Evolutionary conservation across 2,797 vertebrate genomes (phyloP).

Genomic region (Gadopsis bispinosus): DNA sequence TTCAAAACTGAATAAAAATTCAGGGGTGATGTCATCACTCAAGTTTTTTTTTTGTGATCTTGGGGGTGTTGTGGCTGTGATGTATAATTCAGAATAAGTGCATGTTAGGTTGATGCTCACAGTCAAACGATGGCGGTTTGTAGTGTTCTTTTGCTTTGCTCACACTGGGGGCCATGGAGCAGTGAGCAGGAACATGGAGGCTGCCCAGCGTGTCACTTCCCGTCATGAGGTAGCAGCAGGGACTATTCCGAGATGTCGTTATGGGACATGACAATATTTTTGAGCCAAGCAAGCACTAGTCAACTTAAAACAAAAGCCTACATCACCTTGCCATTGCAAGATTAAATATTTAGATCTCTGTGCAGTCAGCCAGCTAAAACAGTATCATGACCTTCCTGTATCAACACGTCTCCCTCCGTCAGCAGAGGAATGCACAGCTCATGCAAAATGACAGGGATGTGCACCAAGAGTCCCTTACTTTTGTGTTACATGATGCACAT

Average conservation of each 20-base stretch:
- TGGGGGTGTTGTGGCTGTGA: constrained; percentile 35
- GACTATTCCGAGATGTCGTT: constrained; percentile 68
- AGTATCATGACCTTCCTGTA: constrained; percentile 66
- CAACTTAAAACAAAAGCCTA: constrained; percentile 61
- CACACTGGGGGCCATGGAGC: constrained; percentile 67
- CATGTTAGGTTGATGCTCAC: constrained; percentile 61
- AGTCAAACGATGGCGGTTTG: constrained; percentile 55
- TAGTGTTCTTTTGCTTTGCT: constrained; percentile 50
- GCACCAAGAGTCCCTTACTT: constrained; percentile 21
- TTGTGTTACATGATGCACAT: constrained; percentile 49
- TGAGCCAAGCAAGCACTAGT: constrained; percentile 64
- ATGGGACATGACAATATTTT: constrained; percentile 75
- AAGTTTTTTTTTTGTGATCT: constrained; percentile 28
- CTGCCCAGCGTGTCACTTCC: constrained; percentile 73
- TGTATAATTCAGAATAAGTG: constrained; percentile 65
- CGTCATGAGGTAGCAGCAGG: constrained; percentile 67
- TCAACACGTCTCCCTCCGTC: constrained; percentile 51
- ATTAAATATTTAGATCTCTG: constrained; percentile 56
- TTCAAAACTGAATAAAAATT: constrained; percentile 47
- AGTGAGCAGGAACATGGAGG: constrained; percentile 64
- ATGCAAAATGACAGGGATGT: constrained; percentile 61
- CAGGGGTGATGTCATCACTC: constrained; percentile 53
- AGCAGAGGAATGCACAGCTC: constrained; percentile 48
- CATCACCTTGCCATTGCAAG: constrained; percentile 47
- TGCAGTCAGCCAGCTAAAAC: constrained; percentile 61